Evolutionary conservation across 2,113 vertebrate genomes (phyloP), one percentile per base, ranked within the genome.

Genomic region (Myiozetetes cayanensis): DNA sequence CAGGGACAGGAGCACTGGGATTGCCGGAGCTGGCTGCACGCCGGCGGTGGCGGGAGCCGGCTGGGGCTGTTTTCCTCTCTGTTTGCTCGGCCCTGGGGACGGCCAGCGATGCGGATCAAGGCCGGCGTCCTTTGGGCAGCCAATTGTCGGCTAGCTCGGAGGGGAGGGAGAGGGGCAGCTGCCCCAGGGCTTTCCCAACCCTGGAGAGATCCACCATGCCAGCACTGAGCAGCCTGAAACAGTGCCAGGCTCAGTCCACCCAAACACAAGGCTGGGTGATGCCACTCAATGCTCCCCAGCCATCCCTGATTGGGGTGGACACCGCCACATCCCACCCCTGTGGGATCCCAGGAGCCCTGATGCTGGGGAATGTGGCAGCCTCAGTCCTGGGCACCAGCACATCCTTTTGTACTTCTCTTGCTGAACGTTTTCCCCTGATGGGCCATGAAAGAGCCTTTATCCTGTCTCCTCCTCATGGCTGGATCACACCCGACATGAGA

Each of bases 161-260:
- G 96, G 96, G 96, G 96, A 95, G 95, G 92, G 94, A 96, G 94
- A 95, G 90, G 85, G 90, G 92, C 90, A 94, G 66, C 56, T 0
- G 39, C 74, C 85, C 78, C 19, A 7, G 77, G 94, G 81, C 81
- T 95, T 96, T 95, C 92, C 94, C 70, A 96, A 91, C 90, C 28
- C 21, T 67, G 55, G 65, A 85, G 65, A 43, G 50, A 43, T 77
- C 70, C 56, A 68, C 77, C 73, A 53, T 46, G 46, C 49, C 31
- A 55, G 58, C 4, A 4, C 41, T 77, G 77, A 50, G 59, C 14
- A 2, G 77, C n/a, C 70, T 87, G 85, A 94, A 87, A 66, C 0
- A 3, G 31, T 30, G 58, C 37, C 85, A n/a, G 31, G 41, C 58
- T 80, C 62, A 27, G 41, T n/a, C 41, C 92, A 70, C 68, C 68